phyloP scores from a whole-genome alignment of 2,797 vertebrate species.

The Tenualosa ilisha region DNA sequence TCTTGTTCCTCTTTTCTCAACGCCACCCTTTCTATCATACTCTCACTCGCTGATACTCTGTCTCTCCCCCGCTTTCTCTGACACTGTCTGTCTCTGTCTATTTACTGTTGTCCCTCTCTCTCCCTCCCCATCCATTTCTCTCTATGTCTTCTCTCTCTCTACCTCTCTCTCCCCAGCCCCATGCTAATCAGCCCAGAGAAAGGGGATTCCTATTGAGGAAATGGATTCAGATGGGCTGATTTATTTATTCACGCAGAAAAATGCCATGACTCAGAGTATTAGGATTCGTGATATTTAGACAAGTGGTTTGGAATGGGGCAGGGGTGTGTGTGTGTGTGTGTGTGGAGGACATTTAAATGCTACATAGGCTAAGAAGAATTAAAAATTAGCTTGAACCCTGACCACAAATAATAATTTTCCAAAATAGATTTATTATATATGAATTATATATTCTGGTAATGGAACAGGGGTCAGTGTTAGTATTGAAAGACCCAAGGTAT shows the following conservation, averaged over 20 bases:
- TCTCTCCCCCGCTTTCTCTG: background rate
- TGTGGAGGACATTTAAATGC: background rate
- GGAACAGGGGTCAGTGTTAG: no score
- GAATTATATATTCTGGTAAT: no score
- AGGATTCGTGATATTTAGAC: constrained; percentile 71
- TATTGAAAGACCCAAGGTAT: no score
- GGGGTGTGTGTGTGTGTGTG: background rate
- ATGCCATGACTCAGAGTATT: constrained; percentile 59
- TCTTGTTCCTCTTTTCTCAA: no score
- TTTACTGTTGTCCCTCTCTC: background rate
- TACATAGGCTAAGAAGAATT: background rate
- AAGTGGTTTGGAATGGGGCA: constrained; percentile 13
- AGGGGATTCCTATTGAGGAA: constrained; percentile 74
- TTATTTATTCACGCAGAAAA: constrained; percentile 73
- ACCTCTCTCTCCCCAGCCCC: constrained; percentile 25
- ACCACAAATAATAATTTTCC: background rate
- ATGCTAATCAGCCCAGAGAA: constrained; percentile 74
- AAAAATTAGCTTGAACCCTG: background rate
- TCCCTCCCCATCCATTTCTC: background rate
- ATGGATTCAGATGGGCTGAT: constrained; percentile 73
- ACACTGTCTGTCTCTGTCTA: no score
- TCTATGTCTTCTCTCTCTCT: background rate
- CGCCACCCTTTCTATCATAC: background rate
- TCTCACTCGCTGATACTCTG: background rate
- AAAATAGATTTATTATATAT: background rate